phyloP scores from a whole-genome alignment of 2,797 vertebrate genomes.

The Sebastes glaucus region DNA sequence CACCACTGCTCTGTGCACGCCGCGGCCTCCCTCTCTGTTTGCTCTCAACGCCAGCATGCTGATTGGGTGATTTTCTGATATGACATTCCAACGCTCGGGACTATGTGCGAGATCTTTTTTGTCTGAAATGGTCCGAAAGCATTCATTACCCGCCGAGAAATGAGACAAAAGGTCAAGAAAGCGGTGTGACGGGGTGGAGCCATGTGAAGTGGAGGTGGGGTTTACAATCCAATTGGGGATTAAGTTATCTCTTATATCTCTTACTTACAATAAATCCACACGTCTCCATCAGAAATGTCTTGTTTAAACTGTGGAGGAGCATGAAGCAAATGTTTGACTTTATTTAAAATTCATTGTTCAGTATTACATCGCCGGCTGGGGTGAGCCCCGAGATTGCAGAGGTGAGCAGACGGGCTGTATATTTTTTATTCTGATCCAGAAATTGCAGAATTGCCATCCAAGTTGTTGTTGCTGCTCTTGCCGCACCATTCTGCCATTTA shows the following conservation, averaged over 20 bases:
- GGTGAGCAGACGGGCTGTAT: slow-evolving; percentile 70
- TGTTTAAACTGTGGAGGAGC: slow-evolving; percentile 84
- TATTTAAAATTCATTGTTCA: slow-evolving; percentile 84
- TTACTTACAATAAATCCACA: slow-evolving; percentile 86
- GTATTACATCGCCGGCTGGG: slow-evolving; percentile 74
- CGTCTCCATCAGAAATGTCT: slow-evolving; percentile 82
- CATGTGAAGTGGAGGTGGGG: slow-evolving; percentile 75
- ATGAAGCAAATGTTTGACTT: slow-evolving; percentile 87
- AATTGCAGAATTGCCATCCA: slow-evolving; percentile 71
- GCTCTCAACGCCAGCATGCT: slow-evolving; percentile 84
- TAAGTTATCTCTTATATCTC: slow-evolving; percentile 84
- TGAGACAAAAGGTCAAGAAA: slow-evolving; percentile 85
- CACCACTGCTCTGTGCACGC: slow-evolving; percentile 58
- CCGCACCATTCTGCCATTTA: slow-evolving; percentile 74
- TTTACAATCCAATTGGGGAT: slow-evolving; percentile 84
- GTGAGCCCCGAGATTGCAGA: slow-evolving; percentile 73
- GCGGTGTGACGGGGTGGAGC: slow-evolving; percentile 72
- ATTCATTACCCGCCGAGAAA: slow-evolving; percentile 83
- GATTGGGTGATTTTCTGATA: slow-evolving; percentile 87
- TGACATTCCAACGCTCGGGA: slow-evolving; percentile 81
- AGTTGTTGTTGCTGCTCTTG: slow-evolving; percentile 56
- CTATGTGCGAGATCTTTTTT: slow-evolving; percentile 75
- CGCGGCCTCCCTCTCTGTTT: slow-evolving; percentile 80
- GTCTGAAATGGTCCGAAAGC: slow-evolving; percentile 82
- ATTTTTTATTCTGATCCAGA: slow-evolving; percentile 70